Base-by-base conservation (phyloP, 92 coral and sea anemone species). In the Palythoa heliodiscus region DNA sequence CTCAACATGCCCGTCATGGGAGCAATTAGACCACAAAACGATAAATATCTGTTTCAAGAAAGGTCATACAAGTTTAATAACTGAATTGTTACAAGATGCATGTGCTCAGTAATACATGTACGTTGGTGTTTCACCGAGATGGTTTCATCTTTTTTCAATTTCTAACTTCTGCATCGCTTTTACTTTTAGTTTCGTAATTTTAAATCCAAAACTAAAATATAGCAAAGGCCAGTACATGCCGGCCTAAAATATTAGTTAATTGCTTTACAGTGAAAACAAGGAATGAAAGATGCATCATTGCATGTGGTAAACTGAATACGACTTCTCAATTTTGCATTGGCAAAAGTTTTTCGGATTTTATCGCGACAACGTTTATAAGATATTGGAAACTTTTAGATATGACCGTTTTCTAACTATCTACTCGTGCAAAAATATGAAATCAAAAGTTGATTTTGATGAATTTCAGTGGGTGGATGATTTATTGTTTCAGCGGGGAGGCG, bases 401-500 rank as follows among this genome's bases (percentile, higher is more conserved):
- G 3, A 74, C 9, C 57, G 3, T 20, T 13, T 58, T 58, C 11
- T 35, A 55, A 5, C 24, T 5, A 4, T n/a, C 20, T 54, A 15
- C 35, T 52, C 25, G 70, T 23, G 7, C 54, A 10, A 11, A 58
- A 77, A 40, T 16, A n/a, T 57, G 29, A 17, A 48, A 53, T 53
- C 43, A 17, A 4, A 72, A 40, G 53, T 16, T 55, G 11, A 35
- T 15, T 16, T 23, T 20, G 73, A 20, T 80, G 24, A 67, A 23
- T 67, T 68, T 66, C 22, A 52, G 72, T 9, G 39, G 15, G 7
- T 20, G 17, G 60, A 4, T 73, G 50, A 77, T 77, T 80, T 66
- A 71, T 77, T 77, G 74, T 86, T 67, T 70, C 84, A 80, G 58
- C 54, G 61, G 74, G 60, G 24, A 20, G 82, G 74, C 84, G 74